phyloP scores from a whole-genome alignment of 2,797 vertebrate genomes.

The Smutsia gigantea region DNA sequence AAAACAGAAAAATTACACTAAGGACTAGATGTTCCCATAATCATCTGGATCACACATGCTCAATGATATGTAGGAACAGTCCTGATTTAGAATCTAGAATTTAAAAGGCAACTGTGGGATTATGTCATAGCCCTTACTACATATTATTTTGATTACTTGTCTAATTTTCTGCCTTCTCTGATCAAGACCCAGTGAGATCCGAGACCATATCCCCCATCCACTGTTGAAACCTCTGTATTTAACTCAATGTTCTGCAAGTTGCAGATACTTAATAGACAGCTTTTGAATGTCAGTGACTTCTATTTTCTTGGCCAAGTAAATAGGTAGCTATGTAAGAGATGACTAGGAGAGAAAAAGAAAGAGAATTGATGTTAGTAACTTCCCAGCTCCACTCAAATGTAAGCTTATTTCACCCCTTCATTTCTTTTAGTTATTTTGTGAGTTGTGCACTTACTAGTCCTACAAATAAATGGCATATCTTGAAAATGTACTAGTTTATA shows the following conservation, averaged over 20 bases:
- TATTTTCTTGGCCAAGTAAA: constrained; percentile 17
- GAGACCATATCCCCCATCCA: neutral
- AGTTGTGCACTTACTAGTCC: neutral
- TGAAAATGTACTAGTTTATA: neutral
- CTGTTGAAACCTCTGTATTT: neutral
- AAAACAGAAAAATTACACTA: constrained; percentile 41
- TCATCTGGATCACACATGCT: constrained; percentile 75
- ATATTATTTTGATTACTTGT: constrained; percentile 56
- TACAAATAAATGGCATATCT: neutral
- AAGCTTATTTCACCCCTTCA: neutral
- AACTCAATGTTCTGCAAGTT: neutral
- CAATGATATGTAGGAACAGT: neutral
- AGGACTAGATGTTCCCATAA: neutral
- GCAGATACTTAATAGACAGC: neutral
- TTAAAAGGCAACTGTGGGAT: constrained; percentile 46
- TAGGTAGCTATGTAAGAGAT: neutral
- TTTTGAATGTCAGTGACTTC: neutral
- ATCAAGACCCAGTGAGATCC: constrained; percentile 3
- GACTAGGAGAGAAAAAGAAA: neutral
- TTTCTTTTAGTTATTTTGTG: neutral
- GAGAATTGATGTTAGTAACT: neutral
- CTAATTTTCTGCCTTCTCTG: constrained; percentile 54
- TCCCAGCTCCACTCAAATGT: neutral
- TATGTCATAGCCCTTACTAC: constrained; percentile 43
- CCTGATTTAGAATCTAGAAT: constrained; percentile 50